Evolutionary conservation across 2,888 invertebrate species (phyloP), one percentile per base, ranked within the genome.

Genomic region (Callyntrura sp.): DNA sequence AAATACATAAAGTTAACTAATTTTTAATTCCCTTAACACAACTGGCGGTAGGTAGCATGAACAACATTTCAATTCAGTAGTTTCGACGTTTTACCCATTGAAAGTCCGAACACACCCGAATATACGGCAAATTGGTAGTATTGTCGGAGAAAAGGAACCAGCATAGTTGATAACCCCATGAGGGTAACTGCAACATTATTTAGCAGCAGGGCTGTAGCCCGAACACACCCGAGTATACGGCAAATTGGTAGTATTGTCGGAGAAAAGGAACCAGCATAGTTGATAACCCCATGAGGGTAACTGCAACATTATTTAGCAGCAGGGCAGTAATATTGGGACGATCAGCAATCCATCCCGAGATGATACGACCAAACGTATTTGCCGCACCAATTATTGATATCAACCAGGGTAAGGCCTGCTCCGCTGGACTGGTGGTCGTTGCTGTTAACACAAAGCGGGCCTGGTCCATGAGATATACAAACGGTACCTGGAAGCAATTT

Each of bases 141-240:
- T 14, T 95, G 94, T 89, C 96, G 95, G 35, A 96, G 96, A 28
- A 97, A 94, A 1, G 98, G 97, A 93, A 97, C 97, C 55, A 97
- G 94, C 91, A 98, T 96, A 0, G 99, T 99, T 3, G 97, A 97
- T 12, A 98, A 93, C n/a, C 99, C 99, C n/a, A 98, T 98, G 11
- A 97, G 94, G 0, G 98, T 97, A 83, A 99, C 96, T 0, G 98
- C 98, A 35, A 97, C 95, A 94, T 99, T 99, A 95, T 98, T 99
- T 82, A 99, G 96, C 94, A 97, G 95, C 5, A 99, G 95, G 0
- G 98, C 97, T 94, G 98, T 97, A 5, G n/a, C n/a, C n/a, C n/a
- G n/a, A n/a, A n/a, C n/a, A n/a, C n/a, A n/a, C n/a, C n/a, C n/a
- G n/a, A n/a, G n/a, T 98, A 98, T 57, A 96, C 95, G 94, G 97